Percentiles rank a stretch among this genome's conserved stretches.
Evolutionary conservation across 2,888 invertebrate genomes (phyloP).

Genomic region (Antitype chi): DNA sequence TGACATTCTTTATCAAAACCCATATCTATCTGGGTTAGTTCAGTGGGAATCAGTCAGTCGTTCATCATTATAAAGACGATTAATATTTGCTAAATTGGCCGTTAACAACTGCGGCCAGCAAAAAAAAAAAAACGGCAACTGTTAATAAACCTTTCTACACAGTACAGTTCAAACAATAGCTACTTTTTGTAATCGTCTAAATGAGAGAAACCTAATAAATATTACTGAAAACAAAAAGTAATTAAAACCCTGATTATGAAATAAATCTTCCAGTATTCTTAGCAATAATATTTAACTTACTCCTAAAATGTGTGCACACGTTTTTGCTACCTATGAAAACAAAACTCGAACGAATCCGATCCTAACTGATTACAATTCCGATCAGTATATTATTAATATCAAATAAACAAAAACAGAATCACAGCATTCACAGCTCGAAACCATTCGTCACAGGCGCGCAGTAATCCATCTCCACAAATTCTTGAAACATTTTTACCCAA

Average conservation of each 20-base stretch:
- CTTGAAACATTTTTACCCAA: slow-evolving; percentile 63
- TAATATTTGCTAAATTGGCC: not conserved
- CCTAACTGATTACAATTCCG: slow-evolving; percentile 50
- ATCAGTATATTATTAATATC: slow-evolving; percentile 60
- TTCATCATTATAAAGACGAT: not conserved
- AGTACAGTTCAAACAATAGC: not conserved
- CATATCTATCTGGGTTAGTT: not conserved
- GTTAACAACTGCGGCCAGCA: not conserved
- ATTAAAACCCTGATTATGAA: slow-evolving; percentile 33
- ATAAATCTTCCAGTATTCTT: slow-evolving; percentile 17
- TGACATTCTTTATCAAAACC: not conserved
- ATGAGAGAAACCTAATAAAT: not conserved
- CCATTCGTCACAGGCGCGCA: slow-evolving; percentile 74
- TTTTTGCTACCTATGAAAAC: slow-evolving; percentile 18
- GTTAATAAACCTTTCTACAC: not conserved
- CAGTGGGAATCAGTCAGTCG: not conserved
- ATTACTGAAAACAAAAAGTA: slow-evolving; percentile 15
- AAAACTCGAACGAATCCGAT: slow-evolving; percentile 22
- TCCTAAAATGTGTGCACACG: slow-evolving; percentile 19
- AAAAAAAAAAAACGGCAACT: not conserved
- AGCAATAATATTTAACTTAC: not conserved
- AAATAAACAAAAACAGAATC: slow-evolving; percentile 68
- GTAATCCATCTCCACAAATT: slow-evolving; percentile 79
- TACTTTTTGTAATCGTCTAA: not conserved
- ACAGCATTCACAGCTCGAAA: slow-evolving; percentile 53